These are phyloP conservation scores for Teleogryllus oceanicus DNA, from an alignment of 2,888 invertebrate species.

Conservation along the genomic window DNA sequence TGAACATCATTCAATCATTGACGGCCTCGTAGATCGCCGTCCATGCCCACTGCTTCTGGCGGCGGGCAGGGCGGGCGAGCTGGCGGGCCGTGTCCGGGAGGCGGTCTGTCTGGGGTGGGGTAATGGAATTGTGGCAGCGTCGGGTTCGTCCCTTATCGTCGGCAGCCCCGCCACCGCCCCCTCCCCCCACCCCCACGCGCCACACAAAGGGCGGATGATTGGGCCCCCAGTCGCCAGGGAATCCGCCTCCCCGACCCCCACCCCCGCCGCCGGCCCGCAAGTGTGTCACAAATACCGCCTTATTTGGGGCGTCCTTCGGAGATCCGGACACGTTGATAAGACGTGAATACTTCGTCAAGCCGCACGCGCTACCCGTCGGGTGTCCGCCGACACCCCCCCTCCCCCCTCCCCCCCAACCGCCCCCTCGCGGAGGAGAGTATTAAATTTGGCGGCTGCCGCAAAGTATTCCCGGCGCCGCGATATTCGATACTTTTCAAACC, in stretches of 20 bases:
- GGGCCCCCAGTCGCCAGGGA: background rate
- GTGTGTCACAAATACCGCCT: constrained; percentile 18
- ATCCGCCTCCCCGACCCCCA: background rate
- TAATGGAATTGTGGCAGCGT: too few species aligned
- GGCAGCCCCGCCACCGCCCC: background rate
- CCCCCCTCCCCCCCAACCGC: too few species aligned
- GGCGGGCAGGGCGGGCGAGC: too few species aligned
- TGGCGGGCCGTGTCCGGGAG: too few species aligned
- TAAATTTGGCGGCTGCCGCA: background rate
- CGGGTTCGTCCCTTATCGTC: background rate
- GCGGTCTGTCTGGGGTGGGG: too few species aligned
- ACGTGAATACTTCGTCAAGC: background rate
- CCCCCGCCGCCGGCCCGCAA: background rate
- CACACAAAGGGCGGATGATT: background rate
- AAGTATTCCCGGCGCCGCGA: background rate
- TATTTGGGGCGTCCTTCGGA: background rate
- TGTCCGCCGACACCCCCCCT: too few species aligned
- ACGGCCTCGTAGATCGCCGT: too few species aligned
- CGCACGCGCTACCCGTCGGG: too few species aligned
- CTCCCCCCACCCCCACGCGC: background rate
- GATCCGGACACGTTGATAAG: constrained; percentile 9
- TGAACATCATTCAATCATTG: too few species aligned
- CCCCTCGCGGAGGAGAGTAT: background rate
- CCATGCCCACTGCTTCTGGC: too few species aligned
- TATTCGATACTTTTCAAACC: background rate